Evolutionary conservation across 2,113 vertebrate genomes (phyloP).

Genomic region (Carettochelys insculpta): DNA sequence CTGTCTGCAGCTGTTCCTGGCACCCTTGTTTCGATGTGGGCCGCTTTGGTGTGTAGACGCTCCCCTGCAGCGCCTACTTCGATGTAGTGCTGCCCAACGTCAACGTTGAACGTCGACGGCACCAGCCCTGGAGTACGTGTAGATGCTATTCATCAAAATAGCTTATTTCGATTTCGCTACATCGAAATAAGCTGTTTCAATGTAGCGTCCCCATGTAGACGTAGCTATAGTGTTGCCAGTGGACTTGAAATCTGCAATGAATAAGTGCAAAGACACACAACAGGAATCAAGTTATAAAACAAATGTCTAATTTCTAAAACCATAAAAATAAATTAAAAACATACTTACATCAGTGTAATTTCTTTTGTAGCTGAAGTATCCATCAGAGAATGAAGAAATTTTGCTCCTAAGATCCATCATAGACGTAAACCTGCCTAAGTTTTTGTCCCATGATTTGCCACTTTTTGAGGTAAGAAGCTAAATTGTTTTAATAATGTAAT

Average conservation of each 20-base stretch:
- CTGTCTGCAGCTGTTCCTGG: too few species aligned
- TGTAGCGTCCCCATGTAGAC: too few species aligned
- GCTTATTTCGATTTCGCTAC: too few species aligned
- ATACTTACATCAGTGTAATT: neutral
- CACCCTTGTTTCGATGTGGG: too few species aligned
- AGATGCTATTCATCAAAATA: too few species aligned
- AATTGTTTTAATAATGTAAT: neutral
- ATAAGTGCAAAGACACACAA: neutral
- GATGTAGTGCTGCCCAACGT: too few species aligned
- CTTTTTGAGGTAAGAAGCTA: conserved; percentile 86
- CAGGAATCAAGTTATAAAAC: neutral
- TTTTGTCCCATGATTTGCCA: conserved; percentile 89
- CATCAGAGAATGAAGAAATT: conserved; percentile 90
- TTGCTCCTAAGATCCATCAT: conserved; percentile 90
- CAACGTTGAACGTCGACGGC: too few species aligned
- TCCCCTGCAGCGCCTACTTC: too few species aligned
- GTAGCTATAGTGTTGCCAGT: neutral
- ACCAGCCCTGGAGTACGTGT: too few species aligned
- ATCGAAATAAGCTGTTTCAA: too few species aligned
- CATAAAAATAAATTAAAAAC: neutral
- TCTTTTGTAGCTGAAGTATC: conserved; percentile 84
- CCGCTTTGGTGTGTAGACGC: too few species aligned
- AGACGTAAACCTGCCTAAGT: conserved; percentile 92
- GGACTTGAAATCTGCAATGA: neutral
- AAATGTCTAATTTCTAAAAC: neutral